These are phyloP conservation scores for Nomada fabriciana DNA, from an alignment of 2,888 invertebrate genomes.

Conservation along the genomic window DNA sequence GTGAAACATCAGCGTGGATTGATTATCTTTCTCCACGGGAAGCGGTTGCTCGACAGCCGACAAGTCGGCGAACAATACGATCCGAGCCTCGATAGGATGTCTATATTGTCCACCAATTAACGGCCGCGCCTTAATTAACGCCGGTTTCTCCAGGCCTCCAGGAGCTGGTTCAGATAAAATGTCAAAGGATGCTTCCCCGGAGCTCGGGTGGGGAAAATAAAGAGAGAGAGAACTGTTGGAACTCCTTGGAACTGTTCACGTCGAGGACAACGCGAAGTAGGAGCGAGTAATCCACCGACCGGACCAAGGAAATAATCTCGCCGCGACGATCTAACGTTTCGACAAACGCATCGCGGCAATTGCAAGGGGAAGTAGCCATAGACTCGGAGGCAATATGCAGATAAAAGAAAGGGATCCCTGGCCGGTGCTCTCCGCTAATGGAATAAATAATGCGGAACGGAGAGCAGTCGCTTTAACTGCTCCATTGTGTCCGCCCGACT, in stretches of 20 bases:
- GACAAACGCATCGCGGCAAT: constrained; percentile 17
- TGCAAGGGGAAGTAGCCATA: constrained; percentile 11
- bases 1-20: constrained; percentile 54
- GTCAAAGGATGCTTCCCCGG: constrained; percentile 54
- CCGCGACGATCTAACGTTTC: constrained; percentile 40
- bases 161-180: constrained; percentile 60
- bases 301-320: neutral
- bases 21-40: constrained; percentile 65
- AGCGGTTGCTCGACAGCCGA: constrained; percentile 58
- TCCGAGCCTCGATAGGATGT: constrained; percentile 61
- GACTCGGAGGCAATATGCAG: constrained; percentile 33
- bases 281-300: constrained; percentile 4
- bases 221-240: neutral
- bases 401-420: constrained; percentile 42
- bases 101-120: constrained; percentile 71
- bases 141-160: constrained; percentile 39
- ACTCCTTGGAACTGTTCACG: neutral
- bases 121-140: constrained; percentile 70
- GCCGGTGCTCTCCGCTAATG: constrained; percentile 52
- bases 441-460: constrained; percentile 69
- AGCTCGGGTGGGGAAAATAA: neutral
- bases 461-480: constrained; percentile 50
- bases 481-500: constrained; percentile 61
- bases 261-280: neutral
- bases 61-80: constrained; percentile 65